These are phyloP conservation scores for Charina bottae DNA, from an alignment of 2,113 vertebrate species.

Conservation along the genomic window DNA sequence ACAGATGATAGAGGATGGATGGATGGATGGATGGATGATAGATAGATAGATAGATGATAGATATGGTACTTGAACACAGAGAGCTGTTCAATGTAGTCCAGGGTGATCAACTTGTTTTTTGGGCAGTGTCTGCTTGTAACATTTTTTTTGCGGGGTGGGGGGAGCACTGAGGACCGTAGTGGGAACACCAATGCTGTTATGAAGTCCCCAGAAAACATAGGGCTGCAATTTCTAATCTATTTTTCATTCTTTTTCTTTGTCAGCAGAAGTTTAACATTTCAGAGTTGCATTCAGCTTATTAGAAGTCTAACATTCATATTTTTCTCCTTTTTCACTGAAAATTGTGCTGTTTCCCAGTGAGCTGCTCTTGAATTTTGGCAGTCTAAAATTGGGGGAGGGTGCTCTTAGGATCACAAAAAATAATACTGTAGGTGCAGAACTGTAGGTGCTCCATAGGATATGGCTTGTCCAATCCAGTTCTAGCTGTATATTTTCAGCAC, in stretches of 20 bases:
- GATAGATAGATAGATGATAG: no score
- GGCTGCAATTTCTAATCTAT: background rate
- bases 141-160: background rate
- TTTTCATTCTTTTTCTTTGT: background rate
- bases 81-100: background rate
- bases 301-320: background rate
- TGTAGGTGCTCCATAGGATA: background rate
- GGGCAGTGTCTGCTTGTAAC: background rate
- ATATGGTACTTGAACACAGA: background rate
- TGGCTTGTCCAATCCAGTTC: background rate
- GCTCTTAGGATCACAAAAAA: background rate
- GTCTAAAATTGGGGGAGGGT: background rate
- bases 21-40: no score
- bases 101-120: background rate
- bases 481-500: background rate
- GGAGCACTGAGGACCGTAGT: background rate
- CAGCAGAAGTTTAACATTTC: no score
- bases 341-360: background rate
- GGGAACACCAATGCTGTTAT: background rate
- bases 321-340: background rate
- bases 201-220: background rate
- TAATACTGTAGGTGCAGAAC: background rate
- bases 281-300: no score
- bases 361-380: background rate
- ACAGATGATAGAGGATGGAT: no score